phyloP scores from a whole-genome alignment of 2,888 invertebrate species.

The Odiellus spinosus region DNA sequence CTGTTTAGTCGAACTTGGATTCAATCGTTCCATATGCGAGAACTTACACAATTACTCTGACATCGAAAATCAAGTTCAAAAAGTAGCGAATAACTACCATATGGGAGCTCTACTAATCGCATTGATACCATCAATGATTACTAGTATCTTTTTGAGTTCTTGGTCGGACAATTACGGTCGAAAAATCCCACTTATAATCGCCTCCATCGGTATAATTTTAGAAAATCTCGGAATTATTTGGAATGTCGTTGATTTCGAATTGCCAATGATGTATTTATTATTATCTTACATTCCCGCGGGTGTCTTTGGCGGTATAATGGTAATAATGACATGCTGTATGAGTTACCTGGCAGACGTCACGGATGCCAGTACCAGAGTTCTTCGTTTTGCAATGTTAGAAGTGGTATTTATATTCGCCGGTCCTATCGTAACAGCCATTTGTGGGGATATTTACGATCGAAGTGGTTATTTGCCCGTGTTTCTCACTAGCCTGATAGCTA shows the following conservation, averaged over 20 bases:
- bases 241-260: slow-evolving; percentile 5
- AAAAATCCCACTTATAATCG: slow-evolving; percentile 10
- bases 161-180: slow-evolving; percentile 16
- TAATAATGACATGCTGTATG: slow-evolving; percentile 10
- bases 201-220: slow-evolving; percentile 5
- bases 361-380: slow-evolving; percentile 7
- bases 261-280: slow-evolving; percentile 7
- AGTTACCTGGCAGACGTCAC: slow-evolving; percentile 14
- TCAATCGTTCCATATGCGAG: background rate
- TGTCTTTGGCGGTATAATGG: slow-evolving; percentile 8
- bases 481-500: slow-evolving; percentile 1
- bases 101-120: background rate
- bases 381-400: slow-evolving; percentile 11
- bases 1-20: background rate
- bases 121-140: background rate
- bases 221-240: slow-evolving; percentile 3
- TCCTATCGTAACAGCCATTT: slow-evolving; percentile 7
- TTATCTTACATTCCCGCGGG: slow-evolving; percentile 5
- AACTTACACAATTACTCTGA: background rate
- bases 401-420: slow-evolving; percentile 12
- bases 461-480: slow-evolving; percentile 7
- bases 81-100: background rate
- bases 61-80: background rate
- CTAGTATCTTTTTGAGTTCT: slow-evolving; percentile 5
- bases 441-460: slow-evolving; percentile 8